A percentile compares a stretch with the other conserved stretches of the same genome.
These are phyloP conservation scores for Chirona hameri DNA, from an alignment of 2,888 invertebrate species.

Conservation along the genomic window DNA sequence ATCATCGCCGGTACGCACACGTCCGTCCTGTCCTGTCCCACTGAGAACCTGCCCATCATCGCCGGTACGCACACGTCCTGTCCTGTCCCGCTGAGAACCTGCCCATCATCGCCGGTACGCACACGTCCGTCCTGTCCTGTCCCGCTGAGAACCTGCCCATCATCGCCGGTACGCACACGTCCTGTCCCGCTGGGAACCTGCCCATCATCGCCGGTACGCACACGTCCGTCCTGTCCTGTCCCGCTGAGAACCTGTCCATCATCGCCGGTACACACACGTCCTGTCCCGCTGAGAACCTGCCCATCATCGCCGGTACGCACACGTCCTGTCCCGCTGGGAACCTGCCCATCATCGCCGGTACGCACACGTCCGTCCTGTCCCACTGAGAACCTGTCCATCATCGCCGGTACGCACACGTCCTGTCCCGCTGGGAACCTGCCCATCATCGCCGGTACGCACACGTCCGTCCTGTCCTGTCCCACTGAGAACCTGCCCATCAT, in stretches of 20 bases:
- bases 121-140: too few species aligned
- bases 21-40: not conserved
- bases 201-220: not conserved
- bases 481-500: slow-evolving; percentile 2
- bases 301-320: not conserved
- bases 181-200: not conserved
- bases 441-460: not conserved
- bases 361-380: not conserved
- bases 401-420: not conserved
- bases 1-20: not conserved
- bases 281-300: not conserved
- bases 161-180: not conserved
- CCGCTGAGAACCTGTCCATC: slow-evolving; percentile 1
- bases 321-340: not conserved
- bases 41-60: slow-evolving; percentile 4
- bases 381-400: not conserved
- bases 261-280: not conserved
- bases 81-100: not conserved
- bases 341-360: slow-evolving; percentile 10
- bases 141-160: not conserved
- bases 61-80: not conserved
- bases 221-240: too few species aligned
- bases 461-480: not conserved
- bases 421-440: not conserved
- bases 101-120: not conserved